phyloP scores from a whole-genome alignment of 92 coral and sea anemone species.

The Blastomussa wellsi region DNA sequence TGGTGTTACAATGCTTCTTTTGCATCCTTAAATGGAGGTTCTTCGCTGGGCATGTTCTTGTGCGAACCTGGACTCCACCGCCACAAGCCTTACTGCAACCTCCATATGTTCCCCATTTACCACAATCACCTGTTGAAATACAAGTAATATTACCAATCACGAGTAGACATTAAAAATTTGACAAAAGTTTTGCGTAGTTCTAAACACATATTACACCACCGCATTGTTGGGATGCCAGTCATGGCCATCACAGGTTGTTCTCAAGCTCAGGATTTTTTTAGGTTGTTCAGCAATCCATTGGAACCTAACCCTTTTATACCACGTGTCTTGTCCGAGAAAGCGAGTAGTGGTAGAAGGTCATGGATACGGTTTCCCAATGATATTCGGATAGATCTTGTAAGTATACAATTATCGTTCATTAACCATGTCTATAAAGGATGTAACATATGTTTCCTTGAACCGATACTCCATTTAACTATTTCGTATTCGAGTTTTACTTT shows the following conservation, averaged over 20 bases:
- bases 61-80: conserved; percentile 75
- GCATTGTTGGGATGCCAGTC: neutral
- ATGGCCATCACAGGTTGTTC: neutral
- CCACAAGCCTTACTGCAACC: conserved; percentile 84
- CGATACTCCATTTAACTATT: neutral
- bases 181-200: neutral
- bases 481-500: neutral
- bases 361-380: too few relatives aligned
- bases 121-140: conserved; percentile 7
- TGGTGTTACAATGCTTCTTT: conserved; percentile 69
- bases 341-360: too few relatives aligned
- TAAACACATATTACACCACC: neutral
- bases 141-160: neutral
- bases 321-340: too few relatives aligned
- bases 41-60: conserved; percentile 78
- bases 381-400: too few relatives aligned
- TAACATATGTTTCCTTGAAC: neutral
- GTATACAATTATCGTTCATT: too few relatives aligned
- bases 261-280: neutral
- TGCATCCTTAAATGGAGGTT: conserved; percentile 70
- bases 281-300: neutral
- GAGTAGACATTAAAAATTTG: too few relatives aligned
- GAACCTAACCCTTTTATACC: too few relatives aligned
- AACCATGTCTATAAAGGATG: neutral
- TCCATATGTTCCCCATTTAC: neutral